Percentiles rank a stretch among this genome's conserved stretches.
Conservation (phyloP, 2,797 vertebrate genomes). For the Poliocrania exsul region DNA sequence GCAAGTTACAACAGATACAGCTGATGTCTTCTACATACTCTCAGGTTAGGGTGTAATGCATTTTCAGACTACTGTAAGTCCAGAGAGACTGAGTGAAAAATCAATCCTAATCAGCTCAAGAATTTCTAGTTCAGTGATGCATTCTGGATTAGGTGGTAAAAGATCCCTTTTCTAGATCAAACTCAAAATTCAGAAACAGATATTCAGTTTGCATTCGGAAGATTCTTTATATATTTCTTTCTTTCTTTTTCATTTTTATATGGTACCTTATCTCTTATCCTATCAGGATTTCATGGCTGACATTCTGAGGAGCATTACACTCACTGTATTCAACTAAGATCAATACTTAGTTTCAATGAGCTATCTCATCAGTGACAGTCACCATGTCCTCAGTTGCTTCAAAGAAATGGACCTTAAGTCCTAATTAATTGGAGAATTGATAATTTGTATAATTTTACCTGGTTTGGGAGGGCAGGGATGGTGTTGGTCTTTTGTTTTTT, state of each 20-base stretch:
- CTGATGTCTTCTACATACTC: neutral
- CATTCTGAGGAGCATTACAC: neutral
- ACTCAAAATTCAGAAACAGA: neutral
- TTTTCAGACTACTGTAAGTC: neutral
- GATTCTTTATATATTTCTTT: neutral
- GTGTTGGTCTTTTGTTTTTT: too few species aligned
- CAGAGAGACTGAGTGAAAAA: neutral
- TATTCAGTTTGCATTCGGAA: neutral
- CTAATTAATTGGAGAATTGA: neutral
- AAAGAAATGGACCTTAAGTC: neutral
- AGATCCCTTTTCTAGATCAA: neutral
- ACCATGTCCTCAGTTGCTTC: neutral
- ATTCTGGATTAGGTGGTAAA: neutral
- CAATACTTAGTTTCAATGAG: neutral
- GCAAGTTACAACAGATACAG: neutral
- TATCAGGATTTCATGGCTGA: neutral
- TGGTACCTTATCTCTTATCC: neutral
- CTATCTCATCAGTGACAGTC: neutral
- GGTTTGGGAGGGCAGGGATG: accelerated
- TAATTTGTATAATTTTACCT: neutral
- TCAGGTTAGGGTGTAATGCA: neutral
- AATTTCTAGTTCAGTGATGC: neutral
- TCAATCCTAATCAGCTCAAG: neutral
- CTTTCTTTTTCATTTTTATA: neutral
- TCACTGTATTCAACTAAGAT: neutral